These are phyloP conservation scores for Ecdyonurus torrentis DNA, from an alignment of 2,888 invertebrate species.

Conservation along the genomic window DNA sequence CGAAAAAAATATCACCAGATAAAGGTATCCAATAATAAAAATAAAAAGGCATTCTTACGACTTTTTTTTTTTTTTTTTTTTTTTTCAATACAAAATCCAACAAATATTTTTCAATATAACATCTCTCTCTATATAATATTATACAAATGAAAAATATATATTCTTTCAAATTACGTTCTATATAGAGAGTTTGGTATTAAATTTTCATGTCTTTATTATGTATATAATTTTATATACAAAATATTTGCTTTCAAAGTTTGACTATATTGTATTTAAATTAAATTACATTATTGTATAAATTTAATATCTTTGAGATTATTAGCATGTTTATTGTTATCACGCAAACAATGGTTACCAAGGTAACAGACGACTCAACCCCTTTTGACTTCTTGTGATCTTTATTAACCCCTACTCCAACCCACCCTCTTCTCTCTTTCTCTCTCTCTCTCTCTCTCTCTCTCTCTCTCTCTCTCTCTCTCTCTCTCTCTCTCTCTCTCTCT, in stretches of 20 bases:
- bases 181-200: background rate
- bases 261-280: background rate
- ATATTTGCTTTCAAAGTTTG: background rate
- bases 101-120: no score
- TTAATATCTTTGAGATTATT: background rate
- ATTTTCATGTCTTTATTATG: background rate
- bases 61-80: no score
- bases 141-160: no score
- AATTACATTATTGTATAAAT: background rate
- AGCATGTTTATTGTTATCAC: background rate
- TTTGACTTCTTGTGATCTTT: background rate
- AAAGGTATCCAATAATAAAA: no score
- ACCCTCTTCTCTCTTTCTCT: background rate
- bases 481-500: background rate
- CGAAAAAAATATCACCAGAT: no score
- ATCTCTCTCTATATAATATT: no score
- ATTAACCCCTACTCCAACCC: background rate
- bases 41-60: no score
- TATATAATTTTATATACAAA: background rate
- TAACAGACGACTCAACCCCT: background rate
- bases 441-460: background rate
- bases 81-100: no score
- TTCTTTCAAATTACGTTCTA: background rate
- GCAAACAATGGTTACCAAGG: background rate
- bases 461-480: background rate